Evolutionary conservation across 2,888 invertebrate genomes (phyloP).

Genomic region (Apoda limacodes): DNA sequence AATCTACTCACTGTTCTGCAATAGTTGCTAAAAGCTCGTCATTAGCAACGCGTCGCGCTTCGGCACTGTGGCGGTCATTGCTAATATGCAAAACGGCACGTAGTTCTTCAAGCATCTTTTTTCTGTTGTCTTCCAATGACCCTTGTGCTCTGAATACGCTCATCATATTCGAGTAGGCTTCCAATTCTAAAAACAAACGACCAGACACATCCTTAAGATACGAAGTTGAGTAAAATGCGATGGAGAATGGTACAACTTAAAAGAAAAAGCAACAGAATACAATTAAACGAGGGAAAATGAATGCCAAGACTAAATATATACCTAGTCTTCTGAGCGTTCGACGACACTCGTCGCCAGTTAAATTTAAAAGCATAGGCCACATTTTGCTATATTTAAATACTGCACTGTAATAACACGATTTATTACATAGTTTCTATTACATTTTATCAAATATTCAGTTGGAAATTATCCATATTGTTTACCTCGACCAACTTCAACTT

Average conservation of each 20-base stretch:
- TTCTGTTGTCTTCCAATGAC: conserved; percentile 84
- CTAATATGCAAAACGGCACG: conserved; percentile 87
- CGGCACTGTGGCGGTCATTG: conserved; percentile 91
- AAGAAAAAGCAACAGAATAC: conserved; percentile 25
- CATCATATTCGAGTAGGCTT: conserved; percentile 91
- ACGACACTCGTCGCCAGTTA: conserved; percentile 91
- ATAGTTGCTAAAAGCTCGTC: conserved; percentile 91
- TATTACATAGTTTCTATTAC: conserved; percentile 54
- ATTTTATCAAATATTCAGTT: conserved; percentile 60
- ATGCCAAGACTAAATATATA: conserved; percentile 68
- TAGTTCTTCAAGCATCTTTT: conserved; percentile 85
- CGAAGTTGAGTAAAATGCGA: no score
- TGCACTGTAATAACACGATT: conserved; percentile 39
- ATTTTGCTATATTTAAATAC: conserved; percentile 43
- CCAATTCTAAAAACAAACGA: conserved; percentile 78
- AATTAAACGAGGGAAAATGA: conserved; percentile 67
- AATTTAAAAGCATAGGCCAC: conserved; percentile 81
- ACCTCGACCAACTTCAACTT: conserved; percentile 72
- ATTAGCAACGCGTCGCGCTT: conserved; percentile 91
- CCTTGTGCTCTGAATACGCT: conserved; percentile 95
- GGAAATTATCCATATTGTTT: conserved; percentile 71
- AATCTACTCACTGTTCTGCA: conserved; percentile 83
- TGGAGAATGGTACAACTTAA: no score
- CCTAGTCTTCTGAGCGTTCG: conserved; percentile 88
- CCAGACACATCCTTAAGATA: no score